Evolutionary conservation across 2,797 vertebrate species (phyloP).

Genomic region (Eulemur coronatus): DNA sequence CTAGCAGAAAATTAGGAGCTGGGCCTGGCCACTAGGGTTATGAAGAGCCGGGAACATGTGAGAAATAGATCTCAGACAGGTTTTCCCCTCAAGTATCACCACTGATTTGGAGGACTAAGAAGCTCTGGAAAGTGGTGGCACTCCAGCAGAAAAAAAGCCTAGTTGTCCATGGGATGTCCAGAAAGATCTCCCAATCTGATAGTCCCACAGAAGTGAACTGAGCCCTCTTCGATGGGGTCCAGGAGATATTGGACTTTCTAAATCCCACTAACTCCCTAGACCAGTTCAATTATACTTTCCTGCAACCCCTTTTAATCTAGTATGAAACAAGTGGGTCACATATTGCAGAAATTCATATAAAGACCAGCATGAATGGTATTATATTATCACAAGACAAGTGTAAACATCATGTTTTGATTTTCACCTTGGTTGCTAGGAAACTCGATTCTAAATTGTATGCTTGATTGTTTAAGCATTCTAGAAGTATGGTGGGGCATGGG

Average conservation of each 20-base stretch:
- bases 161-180: neutral
- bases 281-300: slow-evolving; percentile 19
- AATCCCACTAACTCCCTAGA: neutral
- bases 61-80: neutral
- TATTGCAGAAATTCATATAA: neutral
- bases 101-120: neutral
- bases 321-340: neutral
- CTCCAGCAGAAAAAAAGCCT: neutral
- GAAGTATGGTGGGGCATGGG: neutral
- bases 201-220: neutral
- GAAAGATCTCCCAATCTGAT: neutral
- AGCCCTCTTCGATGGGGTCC: neutral
- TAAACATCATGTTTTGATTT: slow-evolving; percentile 48
- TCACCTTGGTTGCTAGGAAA: slow-evolving; percentile 59
- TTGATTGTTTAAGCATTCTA: neutral
- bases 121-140: neutral
- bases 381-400: slow-evolving; percentile 12
- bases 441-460: slow-evolving; percentile 9
- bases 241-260: slow-evolving; percentile 3
- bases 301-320: neutral
- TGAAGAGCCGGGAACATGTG: neutral
- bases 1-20: neutral
- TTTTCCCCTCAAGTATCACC: neutral
- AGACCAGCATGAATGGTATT: neutral
- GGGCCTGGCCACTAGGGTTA: neutral